Evolutionary conservation across 2,888 invertebrate species (phyloP).

Genomic region (Cheilosia scutellata): DNA sequence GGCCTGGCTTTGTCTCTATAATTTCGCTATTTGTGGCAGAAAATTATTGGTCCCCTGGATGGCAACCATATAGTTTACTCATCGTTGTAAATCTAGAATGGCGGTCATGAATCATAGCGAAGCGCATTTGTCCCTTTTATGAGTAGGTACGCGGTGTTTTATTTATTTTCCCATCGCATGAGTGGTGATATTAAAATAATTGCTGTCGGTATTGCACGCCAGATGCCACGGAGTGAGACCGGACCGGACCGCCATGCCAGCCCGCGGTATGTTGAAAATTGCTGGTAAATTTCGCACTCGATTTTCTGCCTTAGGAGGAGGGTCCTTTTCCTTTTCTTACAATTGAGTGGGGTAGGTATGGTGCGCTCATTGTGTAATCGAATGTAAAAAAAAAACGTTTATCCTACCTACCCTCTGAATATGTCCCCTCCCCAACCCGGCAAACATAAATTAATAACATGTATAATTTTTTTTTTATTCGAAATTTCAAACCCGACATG

Average conservation of each 20-base stretch:
- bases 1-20: conserved; percentile 45
- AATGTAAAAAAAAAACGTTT: conserved; percentile 43
- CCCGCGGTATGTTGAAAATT: conserved; percentile 47
- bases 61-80: conserved; percentile 38
- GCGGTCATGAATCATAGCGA: conserved; percentile 37
- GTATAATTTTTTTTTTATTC: conserved; percentile 24
- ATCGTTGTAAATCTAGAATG: conserved; percentile 20
- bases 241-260: conserved; percentile 11
- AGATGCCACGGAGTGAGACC: conserved; percentile 61
- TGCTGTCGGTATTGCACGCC: conserved; percentile 64
- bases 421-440: neutral
- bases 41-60: conserved; percentile 62
- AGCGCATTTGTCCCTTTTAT: conserved; percentile 55
- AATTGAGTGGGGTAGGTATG: conserved; percentile 13
- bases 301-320: conserved; percentile 36
- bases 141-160: conserved; percentile 45
- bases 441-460: conserved; percentile 42
- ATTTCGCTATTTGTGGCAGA: conserved; percentile 49
- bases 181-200: conserved; percentile 71
- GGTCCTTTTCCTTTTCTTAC: conserved; percentile 14
- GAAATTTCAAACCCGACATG: conserved; percentile 35
- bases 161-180: conserved; percentile 68
- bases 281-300: conserved; percentile 66
- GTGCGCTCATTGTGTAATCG: conserved; percentile 30
- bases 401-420: neutral